Conservation (phyloP, 2,797 vertebrate genomes). For the Tamandua tetradactyla region DNA sequence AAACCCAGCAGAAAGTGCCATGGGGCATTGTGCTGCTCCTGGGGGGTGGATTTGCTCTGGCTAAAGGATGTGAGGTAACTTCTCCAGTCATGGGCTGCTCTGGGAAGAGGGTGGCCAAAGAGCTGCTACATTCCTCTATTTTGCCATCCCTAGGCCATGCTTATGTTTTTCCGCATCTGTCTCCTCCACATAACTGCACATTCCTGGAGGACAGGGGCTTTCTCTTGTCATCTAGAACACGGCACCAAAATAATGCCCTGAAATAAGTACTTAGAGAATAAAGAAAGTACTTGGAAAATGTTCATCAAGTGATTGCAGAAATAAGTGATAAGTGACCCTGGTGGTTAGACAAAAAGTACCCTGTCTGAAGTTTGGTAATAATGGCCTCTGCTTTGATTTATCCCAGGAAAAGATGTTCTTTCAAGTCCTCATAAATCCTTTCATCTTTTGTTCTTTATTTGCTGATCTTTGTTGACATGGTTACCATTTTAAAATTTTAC, state of each 20-base stretch:
- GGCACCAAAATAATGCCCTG: neutral
- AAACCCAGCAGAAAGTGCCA: conserved; percentile 93
- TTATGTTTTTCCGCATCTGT: neutral
- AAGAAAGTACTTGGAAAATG: neutral
- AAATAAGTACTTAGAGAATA: too few species aligned
- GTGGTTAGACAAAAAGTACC: neutral
- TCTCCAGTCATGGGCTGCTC: neutral
- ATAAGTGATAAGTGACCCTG: too few species aligned
- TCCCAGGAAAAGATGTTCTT: neutral
- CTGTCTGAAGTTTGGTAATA: neutral
- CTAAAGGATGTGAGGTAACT: conserved; percentile 95
- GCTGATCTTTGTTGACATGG: neutral
- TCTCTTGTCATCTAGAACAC: neutral
- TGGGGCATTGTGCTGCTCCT: conserved; percentile 97
- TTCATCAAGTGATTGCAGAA: neutral
- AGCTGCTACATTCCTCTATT: neutral
- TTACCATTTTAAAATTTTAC: neutral
- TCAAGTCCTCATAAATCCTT: neutral
- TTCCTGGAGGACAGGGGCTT: neutral
- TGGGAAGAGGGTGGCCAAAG: neutral
- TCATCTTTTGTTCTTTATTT: neutral
- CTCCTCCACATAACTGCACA: neutral
- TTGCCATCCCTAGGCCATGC: neutral
- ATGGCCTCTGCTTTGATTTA: neutral
- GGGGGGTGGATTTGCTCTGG: conserved; percentile 97